Base-by-base conservation (phyloP, 2,888 invertebrate genomes). In the Suillia variegata region DNA sequence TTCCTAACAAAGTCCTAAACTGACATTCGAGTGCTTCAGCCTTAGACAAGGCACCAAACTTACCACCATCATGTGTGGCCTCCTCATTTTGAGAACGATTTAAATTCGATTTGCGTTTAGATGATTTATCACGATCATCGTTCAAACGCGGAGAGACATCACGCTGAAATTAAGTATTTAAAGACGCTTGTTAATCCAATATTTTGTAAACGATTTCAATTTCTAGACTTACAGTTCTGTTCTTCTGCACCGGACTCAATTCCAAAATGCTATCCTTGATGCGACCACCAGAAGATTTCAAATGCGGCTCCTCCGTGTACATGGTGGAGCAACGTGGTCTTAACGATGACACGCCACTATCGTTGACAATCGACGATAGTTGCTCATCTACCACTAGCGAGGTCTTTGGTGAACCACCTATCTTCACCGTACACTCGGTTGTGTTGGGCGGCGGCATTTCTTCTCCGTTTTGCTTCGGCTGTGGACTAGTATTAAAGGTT, bases 71-170 rank as follows among this genome's bases (percentile, higher is more conserved):
- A 64, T 74, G 75, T 54, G 74, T 80, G 58, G 80, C 74, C 69
- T 82, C 82, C 65, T 80, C 81, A 70, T 82, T 83, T 67, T 77
- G 80, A 49, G 85, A 84, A 66, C 85, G 84, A 82, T 87, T 89
- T 70, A 87, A 82, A 82, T 87, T 87, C 68, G 87, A 88, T 83
- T 87, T 88, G 64, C 87, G 84, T 80, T 87, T 88, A 68, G 84
- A 84, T 75, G 85, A 87, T 76, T 87, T 89, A 81, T 89, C 89
- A 67, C 85, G 85, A 70, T 85, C 85, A 54, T 79, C 77, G 62
- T 70, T 69, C 60, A 77, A 80, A 62, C 81, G 80, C 8, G 74
- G 75, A 10, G 76, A 73, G 65, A 78, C 72, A 59, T 76, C 72
- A 54, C 79, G 77, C 81, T 81, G 58, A 58, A 68, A n/a, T 6